Percentiles rank a stretch among this genome's conserved stretches.
Evolutionary conservation across 2,888 invertebrate species (phyloP).

Genomic region (Alviniconcha strummeri): DNA sequence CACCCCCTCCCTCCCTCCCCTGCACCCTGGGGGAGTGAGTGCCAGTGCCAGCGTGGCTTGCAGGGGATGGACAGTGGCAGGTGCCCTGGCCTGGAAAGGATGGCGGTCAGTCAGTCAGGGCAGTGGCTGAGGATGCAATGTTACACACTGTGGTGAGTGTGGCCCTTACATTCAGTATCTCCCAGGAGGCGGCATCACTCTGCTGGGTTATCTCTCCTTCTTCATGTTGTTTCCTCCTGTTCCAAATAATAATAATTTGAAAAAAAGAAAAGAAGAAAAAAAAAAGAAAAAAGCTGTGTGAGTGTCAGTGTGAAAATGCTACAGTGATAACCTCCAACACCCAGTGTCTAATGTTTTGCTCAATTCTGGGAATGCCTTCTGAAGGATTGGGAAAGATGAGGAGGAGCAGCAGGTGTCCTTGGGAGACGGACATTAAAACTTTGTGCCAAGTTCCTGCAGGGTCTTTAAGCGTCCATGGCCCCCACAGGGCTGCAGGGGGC

Average conservation of each 20-base stretch:
- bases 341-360: slow-evolving; percentile 30
- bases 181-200: neutral
- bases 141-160: slow-evolving; percentile 17
- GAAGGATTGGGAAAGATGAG: no score
- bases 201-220: neutral
- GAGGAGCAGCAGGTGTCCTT: no score
- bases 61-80: neutral
- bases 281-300: no score
- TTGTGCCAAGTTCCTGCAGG: no score
- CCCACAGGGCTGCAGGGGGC: no score
- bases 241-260: neutral
- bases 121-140: slow-evolving; percentile 1
- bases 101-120: neutral
- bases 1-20: slow-evolving; percentile 4
- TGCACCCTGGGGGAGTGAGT: neutral
- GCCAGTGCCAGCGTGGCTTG: neutral
- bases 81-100: neutral
- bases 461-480: no score
- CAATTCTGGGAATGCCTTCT: slow-evolving; percentile 34
- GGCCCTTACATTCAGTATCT: slow-evolving; percentile 10
- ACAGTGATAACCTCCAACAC: slow-evolving; percentile 8
- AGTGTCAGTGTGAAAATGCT: slow-evolving; percentile 7
- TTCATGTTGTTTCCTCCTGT: slow-evolving; percentile 2
- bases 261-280: neutral
- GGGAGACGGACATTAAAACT: no score